Conservation (phyloP, 1,140 invertebrate genomes). For the Psilanteris sp. region DNA sequence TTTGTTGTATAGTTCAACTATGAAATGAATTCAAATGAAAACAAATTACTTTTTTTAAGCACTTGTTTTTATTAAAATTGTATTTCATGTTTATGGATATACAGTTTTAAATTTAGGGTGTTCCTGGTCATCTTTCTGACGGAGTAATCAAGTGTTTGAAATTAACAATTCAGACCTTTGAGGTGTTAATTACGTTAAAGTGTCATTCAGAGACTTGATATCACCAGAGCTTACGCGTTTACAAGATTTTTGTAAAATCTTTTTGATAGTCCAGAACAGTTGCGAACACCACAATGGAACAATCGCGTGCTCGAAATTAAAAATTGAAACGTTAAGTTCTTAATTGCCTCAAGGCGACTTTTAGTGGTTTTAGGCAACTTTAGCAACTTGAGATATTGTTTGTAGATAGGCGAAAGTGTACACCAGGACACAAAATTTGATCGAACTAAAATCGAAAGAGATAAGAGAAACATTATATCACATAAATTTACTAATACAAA, state of each 20-base stretch:
- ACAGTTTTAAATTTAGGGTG: no score
- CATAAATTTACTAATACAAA: no score
- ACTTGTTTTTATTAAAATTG: neutral
- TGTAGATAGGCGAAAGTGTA: neutral
- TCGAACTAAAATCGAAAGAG: no score
- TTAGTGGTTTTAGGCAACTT: conserved; percentile 9
- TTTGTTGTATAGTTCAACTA: no score
- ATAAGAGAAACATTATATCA: no score
- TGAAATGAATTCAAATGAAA: no score
- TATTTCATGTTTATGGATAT: no score
- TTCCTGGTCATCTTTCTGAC: neutral
- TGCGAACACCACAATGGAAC: conserved; percentile 1
- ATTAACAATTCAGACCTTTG: conserved; percentile 21
- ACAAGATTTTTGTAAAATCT: conserved; percentile 30
- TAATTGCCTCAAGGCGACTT: conserved; percentile 15
- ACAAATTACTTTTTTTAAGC: no score
- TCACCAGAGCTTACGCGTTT: conserved; percentile 7
- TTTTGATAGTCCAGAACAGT: conserved; percentile 5
- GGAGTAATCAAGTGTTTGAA: conserved; percentile 8
- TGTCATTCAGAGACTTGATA: neutral
- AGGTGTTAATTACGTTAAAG: conserved; percentile 29
- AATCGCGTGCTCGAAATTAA: conserved; percentile 23
- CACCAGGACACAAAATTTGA: neutral
- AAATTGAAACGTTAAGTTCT: conserved; percentile 18
- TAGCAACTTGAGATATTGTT: neutral